These are phyloP conservation scores for Hermatobates lingyangjiaoensis DNA, from an alignment of 1,140 invertebrate genomes.

Conservation along the genomic window DNA sequence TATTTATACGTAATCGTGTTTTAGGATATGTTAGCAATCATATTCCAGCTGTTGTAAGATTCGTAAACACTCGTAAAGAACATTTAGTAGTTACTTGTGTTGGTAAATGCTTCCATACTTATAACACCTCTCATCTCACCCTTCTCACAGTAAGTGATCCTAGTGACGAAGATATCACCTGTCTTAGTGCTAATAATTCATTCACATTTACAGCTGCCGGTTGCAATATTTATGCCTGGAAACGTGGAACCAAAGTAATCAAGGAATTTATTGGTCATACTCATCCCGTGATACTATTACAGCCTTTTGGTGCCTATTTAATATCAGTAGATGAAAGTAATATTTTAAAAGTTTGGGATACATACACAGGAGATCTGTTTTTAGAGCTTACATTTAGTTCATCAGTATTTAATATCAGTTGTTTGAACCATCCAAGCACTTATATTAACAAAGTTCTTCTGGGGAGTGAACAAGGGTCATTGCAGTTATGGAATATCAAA, in stretches of 20 bases:
- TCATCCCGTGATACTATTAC: constrained; percentile 45
- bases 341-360: constrained; percentile 67
- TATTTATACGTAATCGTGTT: constrained; percentile 64
- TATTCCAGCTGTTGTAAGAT: constrained; percentile 65
- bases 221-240: constrained; percentile 70
- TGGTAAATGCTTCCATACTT: constrained; percentile 80
- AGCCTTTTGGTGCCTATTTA: constrained; percentile 72
- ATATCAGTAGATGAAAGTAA: constrained; percentile 68
- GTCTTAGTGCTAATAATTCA: constrained; percentile 55
- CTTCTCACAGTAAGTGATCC: constrained; percentile 63
- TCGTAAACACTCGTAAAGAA: constrained; percentile 68
- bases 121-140: constrained; percentile 63
- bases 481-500: constrained; percentile 85
- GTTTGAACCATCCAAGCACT: constrained; percentile 70
- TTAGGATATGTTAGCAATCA: constrained; percentile 87
- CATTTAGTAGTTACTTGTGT: constrained; percentile 76
- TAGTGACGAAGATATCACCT: constrained; percentile 65
- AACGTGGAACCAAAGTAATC: constrained; percentile 65
- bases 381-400: constrained; percentile 49
- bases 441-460: constrained; percentile 92
- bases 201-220: constrained; percentile 64
- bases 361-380: constrained; percentile 46
- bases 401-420: constrained; percentile 52
- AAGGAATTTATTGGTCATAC: constrained; percentile 65
- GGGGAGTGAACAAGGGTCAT: constrained; percentile 65